These are phyloP conservation scores for Nymphalis urticae DNA, from an alignment of 2,888 invertebrate species.

Conservation along the genomic window DNA sequence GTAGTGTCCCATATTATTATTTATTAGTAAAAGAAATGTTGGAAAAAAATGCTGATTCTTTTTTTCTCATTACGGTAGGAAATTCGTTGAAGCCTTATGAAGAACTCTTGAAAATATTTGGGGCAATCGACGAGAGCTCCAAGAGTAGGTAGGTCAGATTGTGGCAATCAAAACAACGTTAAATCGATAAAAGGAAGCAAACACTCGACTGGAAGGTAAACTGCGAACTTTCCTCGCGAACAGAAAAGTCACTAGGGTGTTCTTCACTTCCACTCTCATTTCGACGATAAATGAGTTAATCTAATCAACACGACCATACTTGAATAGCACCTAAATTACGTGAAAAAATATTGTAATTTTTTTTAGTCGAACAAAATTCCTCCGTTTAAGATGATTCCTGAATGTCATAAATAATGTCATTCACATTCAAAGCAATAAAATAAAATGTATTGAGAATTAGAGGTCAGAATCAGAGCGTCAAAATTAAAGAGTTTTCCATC, in stretches of 20 bases:
- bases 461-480: not conserved
- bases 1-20: not conserved
- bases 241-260: slow-evolving; percentile 52
- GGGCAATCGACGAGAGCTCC: slow-evolving; percentile 26
- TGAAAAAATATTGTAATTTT: not conserved
- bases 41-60: not conserved
- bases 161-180: slow-evolving; percentile 54
- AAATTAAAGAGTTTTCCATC: not conserved
- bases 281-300: slow-evolving; percentile 60
- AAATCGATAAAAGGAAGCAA: slow-evolving; percentile 55
- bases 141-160: slow-evolving; percentile 42
- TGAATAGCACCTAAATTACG: not conserved
- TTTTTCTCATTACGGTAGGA: not conserved
- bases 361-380: too few relatives aligned
- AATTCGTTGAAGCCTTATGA: slow-evolving; percentile 11
- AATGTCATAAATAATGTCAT: not conserved
- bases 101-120: slow-evolving; percentile 23
- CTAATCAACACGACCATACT: slow-evolving; percentile 43
- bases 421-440: not conserved
- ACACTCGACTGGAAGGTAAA: slow-evolving; percentile 64
- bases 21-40: not conserved
- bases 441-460: not conserved
- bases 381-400: too few relatives aligned
- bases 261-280: slow-evolving; percentile 55
- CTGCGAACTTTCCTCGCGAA: slow-evolving; percentile 49